Conservation (phyloP, 2,888 invertebrate genomes). For the Drosophila ustulata region DNA sequence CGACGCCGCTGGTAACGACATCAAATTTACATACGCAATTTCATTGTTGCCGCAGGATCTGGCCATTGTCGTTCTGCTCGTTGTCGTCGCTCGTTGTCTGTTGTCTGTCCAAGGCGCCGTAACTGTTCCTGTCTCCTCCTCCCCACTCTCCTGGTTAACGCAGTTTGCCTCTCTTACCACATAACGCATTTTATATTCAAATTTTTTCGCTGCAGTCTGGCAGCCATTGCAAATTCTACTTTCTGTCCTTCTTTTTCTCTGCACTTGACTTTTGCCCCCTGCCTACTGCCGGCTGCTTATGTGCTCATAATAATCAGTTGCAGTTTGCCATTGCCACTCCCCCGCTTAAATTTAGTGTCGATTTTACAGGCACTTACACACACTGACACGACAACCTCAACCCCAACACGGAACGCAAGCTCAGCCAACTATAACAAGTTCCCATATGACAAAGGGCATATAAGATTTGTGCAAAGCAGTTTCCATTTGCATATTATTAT, state of each 20-base stretch:
- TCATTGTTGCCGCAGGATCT: conserved; percentile 80
- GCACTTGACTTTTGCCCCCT: conserved; percentile 60
- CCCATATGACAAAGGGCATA: conserved; percentile 57
- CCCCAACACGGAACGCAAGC: neutral
- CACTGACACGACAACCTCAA: conserved; percentile 7
- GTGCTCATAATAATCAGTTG: conserved; percentile 78
- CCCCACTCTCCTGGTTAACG: conserved; percentile 1
- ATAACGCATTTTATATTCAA: conserved; percentile 80
- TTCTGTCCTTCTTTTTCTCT: conserved; percentile 50
- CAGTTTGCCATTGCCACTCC: conserved; percentile 43
- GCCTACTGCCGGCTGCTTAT: conserved; percentile 41
- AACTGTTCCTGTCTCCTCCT: neutral
- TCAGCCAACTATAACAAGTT: conserved; percentile 49
- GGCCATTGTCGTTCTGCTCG: conserved; percentile 60
- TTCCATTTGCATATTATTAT: conserved; percentile 57
- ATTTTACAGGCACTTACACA: conserved; percentile 71
- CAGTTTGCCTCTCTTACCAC: conserved; percentile 44
- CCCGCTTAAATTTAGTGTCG: conserved; percentile 73
- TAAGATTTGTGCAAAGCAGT: conserved; percentile 53
- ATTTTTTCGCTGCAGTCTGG: conserved; percentile 71
- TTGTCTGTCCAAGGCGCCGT: neutral
- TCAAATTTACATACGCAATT: conserved; percentile 82
- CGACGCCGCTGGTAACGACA: conserved; percentile 78
- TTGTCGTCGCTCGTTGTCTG: conserved; percentile 14
- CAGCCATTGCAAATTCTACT: conserved; percentile 65